Evolutionary conservation across 2,797 vertebrate genomes (phyloP), one percentile per base, ranked within the genome.

Genomic region (Alca torda): DNA sequence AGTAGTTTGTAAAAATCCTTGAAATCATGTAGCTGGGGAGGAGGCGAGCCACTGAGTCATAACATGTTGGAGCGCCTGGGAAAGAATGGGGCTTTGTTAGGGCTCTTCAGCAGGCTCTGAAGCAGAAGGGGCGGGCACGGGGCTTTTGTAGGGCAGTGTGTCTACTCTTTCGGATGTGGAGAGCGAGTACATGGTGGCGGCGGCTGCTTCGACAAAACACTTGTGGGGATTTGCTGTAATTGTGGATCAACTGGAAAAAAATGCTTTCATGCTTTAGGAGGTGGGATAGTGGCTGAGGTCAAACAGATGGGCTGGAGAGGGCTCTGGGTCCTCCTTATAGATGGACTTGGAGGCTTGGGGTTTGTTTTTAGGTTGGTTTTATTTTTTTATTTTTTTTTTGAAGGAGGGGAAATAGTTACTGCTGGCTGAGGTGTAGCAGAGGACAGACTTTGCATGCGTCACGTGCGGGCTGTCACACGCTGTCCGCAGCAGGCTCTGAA

Each of bases 141-240:
- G 57, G 39, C 26, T 79, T 37, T 39, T 46, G 45, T 31, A 2
- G 3, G 45, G 65, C 60, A 26, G 19, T 2, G 0, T 26, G n/a
- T 60, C 30, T 41, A 1, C 14, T 84, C 64, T 21, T 87, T 16
- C 25, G 7, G 45, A 10, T 20, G 31, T 12, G 33, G 50, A 39
- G 31, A 59, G 30, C 1, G 5, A 48, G 33, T 1, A 2, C 5
- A 2, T 0, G 13, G 60, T 37, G 24, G 39, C 1, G 0, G 48
- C 50, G 39, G 33, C 64, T 5, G 60, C 43, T 21, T 24, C 25
- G 26, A 28, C 14, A 21, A 70, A 60, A 56, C 1, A 0, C 20
- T 30, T 4, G 9, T 16, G 33, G 33, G 48, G 48, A n/a, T 84
- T 61, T 64, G 35, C 26, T 21, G 51, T 6, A 19, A 50, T 26